phyloP scores from a whole-genome alignment of 2,888 invertebrate genomes.

The Steinernema carpocapsae region DNA sequence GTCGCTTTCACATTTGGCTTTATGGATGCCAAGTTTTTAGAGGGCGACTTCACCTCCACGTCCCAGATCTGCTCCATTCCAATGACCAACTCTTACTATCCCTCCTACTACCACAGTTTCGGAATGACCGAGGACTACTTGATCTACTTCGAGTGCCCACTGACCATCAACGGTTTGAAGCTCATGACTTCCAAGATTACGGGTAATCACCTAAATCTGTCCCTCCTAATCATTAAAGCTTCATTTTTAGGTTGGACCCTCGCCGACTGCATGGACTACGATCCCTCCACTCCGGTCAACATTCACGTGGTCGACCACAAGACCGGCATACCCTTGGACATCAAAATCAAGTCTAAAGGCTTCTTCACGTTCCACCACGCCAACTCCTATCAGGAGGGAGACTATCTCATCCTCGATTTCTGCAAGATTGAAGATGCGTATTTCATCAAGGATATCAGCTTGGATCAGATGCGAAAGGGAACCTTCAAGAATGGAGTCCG shows the following conservation, averaged over 20 bases:
- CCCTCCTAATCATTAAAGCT: background rate
- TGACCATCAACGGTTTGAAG: constrained; percentile 69
- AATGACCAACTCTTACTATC: constrained; percentile 28
- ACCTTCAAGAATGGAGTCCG: constrained; percentile 41
- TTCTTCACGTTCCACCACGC: constrained; percentile 74
- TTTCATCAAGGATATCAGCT: constrained; percentile 43
- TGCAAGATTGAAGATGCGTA: constrained; percentile 49
- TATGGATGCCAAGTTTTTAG: background rate
- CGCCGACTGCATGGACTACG: background rate
- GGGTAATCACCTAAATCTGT: background rate
- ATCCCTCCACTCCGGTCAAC: background rate
- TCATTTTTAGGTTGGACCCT: background rate
- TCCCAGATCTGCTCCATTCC: background rate
- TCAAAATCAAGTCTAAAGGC: constrained; percentile 63
- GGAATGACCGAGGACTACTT: constrained; percentile 86
- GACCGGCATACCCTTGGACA: constrained; percentile 35
- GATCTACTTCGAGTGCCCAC: constrained; percentile 86
- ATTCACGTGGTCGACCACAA: constrained; percentile 16
- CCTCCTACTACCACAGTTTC: constrained; percentile 86
- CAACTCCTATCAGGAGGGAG: constrained; percentile 80
- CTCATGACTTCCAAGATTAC: constrained; percentile 68
- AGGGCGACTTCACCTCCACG: background rate
- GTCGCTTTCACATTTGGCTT: too few relatives aligned
- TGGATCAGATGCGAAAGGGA: constrained; percentile 50
- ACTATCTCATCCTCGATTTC: constrained; percentile 79